phyloP scores from a whole-genome alignment of 2,113 vertebrate genomes.

The Gallinago media region DNA sequence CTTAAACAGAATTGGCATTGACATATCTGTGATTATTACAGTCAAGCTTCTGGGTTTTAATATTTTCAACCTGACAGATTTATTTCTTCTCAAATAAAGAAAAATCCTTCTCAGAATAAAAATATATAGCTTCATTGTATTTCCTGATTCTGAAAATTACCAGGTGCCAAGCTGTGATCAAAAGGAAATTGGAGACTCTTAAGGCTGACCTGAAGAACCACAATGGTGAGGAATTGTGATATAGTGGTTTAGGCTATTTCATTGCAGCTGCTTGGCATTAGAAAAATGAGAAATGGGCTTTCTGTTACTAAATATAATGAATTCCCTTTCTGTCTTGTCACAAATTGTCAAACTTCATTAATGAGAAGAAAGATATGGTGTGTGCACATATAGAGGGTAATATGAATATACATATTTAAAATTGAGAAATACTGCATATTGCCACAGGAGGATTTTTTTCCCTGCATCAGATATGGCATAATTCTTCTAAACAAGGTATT shows the following conservation, averaged over 20 bases:
- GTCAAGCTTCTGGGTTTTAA: constrained; percentile 66
- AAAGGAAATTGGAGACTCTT: constrained; percentile 64
- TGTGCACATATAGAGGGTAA: background rate
- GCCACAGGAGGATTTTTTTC: background rate
- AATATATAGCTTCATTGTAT: constrained; percentile 19
- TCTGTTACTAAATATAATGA: constrained; percentile 76
- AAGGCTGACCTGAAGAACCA: constrained; percentile 54
- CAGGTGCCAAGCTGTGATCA: constrained; percentile 34
- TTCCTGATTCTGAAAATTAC: constrained; percentile 61
- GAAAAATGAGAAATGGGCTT: constrained; percentile 76
- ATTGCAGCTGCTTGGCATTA: background rate
- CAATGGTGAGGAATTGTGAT: constrained; percentile 15
- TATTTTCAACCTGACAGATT: constrained; percentile 70
- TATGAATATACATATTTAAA: background rate
- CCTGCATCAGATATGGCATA: background rate
- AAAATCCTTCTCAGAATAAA: constrained; percentile 58
- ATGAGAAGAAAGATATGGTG: background rate
- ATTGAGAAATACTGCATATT: background rate
- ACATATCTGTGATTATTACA: constrained; percentile 63
- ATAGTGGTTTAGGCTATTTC: constrained; percentile 61
- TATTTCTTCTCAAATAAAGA: constrained; percentile 66
- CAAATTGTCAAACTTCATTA: constrained; percentile 72
- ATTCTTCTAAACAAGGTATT: background rate
- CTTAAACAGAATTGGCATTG: constrained; percentile 24
- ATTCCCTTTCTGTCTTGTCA: constrained; percentile 66